phyloP scores from a whole-genome alignment of 1,140 invertebrate species.

The Lerema accius region DNA sequence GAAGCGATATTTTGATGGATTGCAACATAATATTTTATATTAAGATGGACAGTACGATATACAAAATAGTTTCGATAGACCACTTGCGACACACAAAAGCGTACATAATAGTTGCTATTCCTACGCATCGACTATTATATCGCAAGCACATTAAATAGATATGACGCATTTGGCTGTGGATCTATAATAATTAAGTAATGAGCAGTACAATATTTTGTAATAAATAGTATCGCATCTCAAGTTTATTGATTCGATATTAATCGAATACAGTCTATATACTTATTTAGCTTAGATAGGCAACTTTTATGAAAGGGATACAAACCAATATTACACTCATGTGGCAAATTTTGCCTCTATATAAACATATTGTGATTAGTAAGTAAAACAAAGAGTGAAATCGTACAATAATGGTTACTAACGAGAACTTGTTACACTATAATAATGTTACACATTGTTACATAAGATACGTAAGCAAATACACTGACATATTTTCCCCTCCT shows the following conservation, averaged over 20 bases:
- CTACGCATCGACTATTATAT: constrained; percentile 18
- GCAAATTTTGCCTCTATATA: constrained; percentile 63
- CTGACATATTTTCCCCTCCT: constrained; percentile 71
- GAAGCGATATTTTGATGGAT: constrained; percentile 54
- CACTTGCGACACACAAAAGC: constrained; percentile 80
- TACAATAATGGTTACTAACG: constrained; percentile 71
- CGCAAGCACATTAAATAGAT: constrained; percentile 32
- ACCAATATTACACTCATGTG: constrained; percentile 49
- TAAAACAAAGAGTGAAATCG: constrained; percentile 74
- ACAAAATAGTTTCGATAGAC: constrained; percentile 59
- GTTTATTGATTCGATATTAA: constrained; percentile 1
- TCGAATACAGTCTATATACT: constrained; percentile 34
- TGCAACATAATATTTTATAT: constrained; percentile 47
- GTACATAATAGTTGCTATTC: constrained; percentile 31
- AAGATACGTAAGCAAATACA: constrained; percentile 68
- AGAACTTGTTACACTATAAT: constrained; percentile 71
- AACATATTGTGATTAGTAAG: constrained; percentile 68
- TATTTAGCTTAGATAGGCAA: constrained; percentile 32
- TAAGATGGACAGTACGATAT: constrained; percentile 80
- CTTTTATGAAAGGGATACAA: constrained; percentile 20
- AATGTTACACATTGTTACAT: constrained; percentile 77
- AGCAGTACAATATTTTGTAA: constrained; percentile 46
- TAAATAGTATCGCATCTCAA: constrained; percentile 40
- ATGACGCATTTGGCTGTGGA: constrained; percentile 69
- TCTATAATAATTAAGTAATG: constrained; percentile 40